These are phyloP conservation scores for Dromius quadrimaculatus DNA, from an alignment of 2,888 invertebrate species.

Conservation along the genomic window DNA sequence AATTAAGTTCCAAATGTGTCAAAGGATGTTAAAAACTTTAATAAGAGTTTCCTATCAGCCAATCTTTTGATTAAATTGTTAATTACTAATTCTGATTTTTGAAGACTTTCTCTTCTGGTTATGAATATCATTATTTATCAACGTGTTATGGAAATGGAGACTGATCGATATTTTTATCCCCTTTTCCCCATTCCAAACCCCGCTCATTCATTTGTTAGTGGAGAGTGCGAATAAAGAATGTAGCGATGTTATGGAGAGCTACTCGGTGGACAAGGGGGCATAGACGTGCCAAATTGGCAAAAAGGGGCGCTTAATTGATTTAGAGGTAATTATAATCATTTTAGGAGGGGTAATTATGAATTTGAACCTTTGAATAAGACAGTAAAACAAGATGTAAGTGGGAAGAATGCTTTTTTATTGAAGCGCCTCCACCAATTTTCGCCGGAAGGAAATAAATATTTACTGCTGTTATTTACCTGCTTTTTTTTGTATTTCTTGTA, in stretches of 20 bases:
- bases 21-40: slow-evolving; percentile 50
- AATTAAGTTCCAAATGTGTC: slow-evolving; percentile 51
- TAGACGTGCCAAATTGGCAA: not conserved
- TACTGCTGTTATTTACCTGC: too few relatives aligned
- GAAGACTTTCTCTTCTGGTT: slow-evolving; percentile 42
- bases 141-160: slow-evolving; percentile 30
- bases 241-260: slow-evolving; percentile 3
- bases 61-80: slow-evolving; percentile 51
- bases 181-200: not conserved
- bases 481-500: too few relatives aligned
- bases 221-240: slow-evolving; percentile 13
- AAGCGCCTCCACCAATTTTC: too few relatives aligned
- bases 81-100: slow-evolving; percentile 50
- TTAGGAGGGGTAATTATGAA: too few relatives aligned
- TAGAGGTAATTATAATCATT: too few relatives aligned
- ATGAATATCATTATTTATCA: slow-evolving; percentile 50
- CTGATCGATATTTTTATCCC: slow-evolving; percentile 32
- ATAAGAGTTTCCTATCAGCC: slow-evolving; percentile 47
- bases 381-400: too few relatives aligned
- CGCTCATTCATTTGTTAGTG: not conserved
- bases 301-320: not conserved
- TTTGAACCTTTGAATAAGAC: too few relatives aligned
- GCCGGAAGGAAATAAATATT: too few relatives aligned
- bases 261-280: not conserved
- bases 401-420: too few relatives aligned